A percentile compares a stretch with the other conserved stretches of the same genome.
Evolutionary conservation across 2,888 invertebrate genomes (phyloP).

Genomic region (Orchestes rusci): DNA sequence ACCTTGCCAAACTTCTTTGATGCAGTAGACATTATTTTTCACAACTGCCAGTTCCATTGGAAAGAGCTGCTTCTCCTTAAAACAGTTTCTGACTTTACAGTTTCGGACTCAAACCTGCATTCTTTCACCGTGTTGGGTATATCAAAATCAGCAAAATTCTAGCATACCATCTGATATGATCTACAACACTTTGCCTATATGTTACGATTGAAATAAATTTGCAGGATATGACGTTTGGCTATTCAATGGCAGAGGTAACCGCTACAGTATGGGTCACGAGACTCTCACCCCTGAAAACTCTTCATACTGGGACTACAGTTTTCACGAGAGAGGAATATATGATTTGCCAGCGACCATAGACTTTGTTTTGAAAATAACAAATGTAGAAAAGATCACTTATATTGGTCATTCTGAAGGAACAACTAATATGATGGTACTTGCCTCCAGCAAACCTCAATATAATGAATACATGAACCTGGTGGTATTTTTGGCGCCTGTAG

Average conservation of each 20-base stretch:
- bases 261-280: conserved; percentile 45
- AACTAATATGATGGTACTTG: conserved; percentile 56
- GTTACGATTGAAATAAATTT: conserved; percentile 21
- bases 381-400: conserved; percentile 56
- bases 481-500: conserved; percentile 61
- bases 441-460: conserved; percentile 52
- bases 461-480: conserved; percentile 55
- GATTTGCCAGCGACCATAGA: conserved; percentile 76
- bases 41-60: too few relatives aligned
- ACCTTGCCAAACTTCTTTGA: too few relatives aligned
- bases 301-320: conserved; percentile 46
- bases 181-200: too few relatives aligned
- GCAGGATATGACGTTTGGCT: conserved; percentile 30
- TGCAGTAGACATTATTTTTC: too few relatives aligned
- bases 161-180: too few relatives aligned
- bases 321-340: conserved; percentile 68
- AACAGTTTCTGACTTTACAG: too few relatives aligned
- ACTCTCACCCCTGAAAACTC: conserved; percentile 25
- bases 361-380: conserved; percentile 51
- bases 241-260: conserved; percentile 50
- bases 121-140: too few relatives aligned
- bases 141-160: too few relatives aligned
- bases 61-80: too few relatives aligned
- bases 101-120: too few relatives aligned
- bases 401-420: conserved; percentile 73